Base-by-base conservation (phyloP, 1,140 invertebrate genomes). In the Coenobita brevimanus region DNA sequence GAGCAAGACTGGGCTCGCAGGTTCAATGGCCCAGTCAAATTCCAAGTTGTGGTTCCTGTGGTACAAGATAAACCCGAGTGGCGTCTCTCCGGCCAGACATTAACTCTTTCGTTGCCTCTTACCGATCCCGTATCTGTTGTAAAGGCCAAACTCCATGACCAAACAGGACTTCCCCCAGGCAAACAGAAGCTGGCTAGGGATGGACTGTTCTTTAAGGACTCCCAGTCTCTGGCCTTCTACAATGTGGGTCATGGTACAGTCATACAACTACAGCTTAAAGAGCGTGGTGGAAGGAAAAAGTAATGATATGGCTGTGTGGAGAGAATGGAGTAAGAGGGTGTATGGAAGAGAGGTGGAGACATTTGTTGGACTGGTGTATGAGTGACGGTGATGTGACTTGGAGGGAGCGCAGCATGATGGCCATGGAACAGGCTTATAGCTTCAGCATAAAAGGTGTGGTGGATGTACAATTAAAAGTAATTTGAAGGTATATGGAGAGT, bases 131-230 rank as follows among this genome's bases (percentile, higher is more conserved):
- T 99, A 1, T 95, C 96, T 46, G 95, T 95, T 30, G 94, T 99
- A 73, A 99, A 99, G 93, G 95, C 95, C 1, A 96, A 97, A 91
- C 94, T 99, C 83, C 96, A 98, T 91, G 97, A 99, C 91, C 94
- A 96, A 91, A 96, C 96, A 80, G 96, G 96, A 60, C 97, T 99
- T 95, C 97, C 98, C n/a, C 97, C 96, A 69, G 97, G 97, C 79
- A 99, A 99, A 93, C 98, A 99, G 93, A 99, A 99, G 93, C 93
- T 99, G 17, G 96, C 97, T 90, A 96, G 96, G 92, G 97, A 98
- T 96, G 98, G 98, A 62, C 95, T 99, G 92, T 99, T 99, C 93
- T 98, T 99, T 93, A 99, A 99, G 92, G 98, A 99, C 93, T 97
- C 95, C 30, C 98, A 99, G 92, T 95, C 96, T 1, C 94, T 99